phyloP scores from a whole-genome alignment of 1,140 invertebrate species.

The Hyphantria cunea region DNA sequence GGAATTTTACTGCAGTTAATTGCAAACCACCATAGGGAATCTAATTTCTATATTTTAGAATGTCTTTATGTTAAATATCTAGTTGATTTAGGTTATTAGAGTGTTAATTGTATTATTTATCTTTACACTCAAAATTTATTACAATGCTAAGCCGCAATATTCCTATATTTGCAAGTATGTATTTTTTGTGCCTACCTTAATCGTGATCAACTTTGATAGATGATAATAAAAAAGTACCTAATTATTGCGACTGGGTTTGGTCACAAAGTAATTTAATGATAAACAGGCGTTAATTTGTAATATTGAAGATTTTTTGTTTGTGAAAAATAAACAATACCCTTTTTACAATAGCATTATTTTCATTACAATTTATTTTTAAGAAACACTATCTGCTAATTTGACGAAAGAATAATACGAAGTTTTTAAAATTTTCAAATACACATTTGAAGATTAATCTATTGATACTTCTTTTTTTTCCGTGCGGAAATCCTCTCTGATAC shows the following conservation, averaged over 20 bases:
- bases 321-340: slow-evolving; percentile 76
- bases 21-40: slow-evolving; percentile 60
- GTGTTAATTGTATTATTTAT: slow-evolving; percentile 80
- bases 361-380: too few relatives aligned
- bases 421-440: too few relatives aligned
- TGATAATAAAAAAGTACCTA: slow-evolving; percentile 47
- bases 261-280: slow-evolving; percentile 60
- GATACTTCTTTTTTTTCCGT: too few relatives aligned
- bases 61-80: slow-evolving; percentile 75
- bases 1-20: slow-evolving; percentile 43
- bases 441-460: too few relatives aligned
- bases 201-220: slow-evolving; percentile 39
- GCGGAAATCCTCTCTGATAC: too few relatives aligned
- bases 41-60: slow-evolving; percentile 69
- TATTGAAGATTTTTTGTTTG: slow-evolving; percentile 63
- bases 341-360: slow-evolving; percentile 59
- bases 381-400: too few relatives aligned
- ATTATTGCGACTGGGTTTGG: slow-evolving; percentile 44
- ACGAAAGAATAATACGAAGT: too few relatives aligned
- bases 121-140: slow-evolving; percentile 68
- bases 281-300: slow-evolving; percentile 58
- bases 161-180: slow-evolving; percentile 41
- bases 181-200: slow-evolving; percentile 37
- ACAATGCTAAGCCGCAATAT: slow-evolving; percentile 38
- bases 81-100: slow-evolving; percentile 77